A percentile compares a stretch with the other conserved stretches of the same genome.
Evolutionary conservation across 2,888 invertebrate species (phyloP).

Genomic region (Scrobipalpa atriplicella): DNA sequence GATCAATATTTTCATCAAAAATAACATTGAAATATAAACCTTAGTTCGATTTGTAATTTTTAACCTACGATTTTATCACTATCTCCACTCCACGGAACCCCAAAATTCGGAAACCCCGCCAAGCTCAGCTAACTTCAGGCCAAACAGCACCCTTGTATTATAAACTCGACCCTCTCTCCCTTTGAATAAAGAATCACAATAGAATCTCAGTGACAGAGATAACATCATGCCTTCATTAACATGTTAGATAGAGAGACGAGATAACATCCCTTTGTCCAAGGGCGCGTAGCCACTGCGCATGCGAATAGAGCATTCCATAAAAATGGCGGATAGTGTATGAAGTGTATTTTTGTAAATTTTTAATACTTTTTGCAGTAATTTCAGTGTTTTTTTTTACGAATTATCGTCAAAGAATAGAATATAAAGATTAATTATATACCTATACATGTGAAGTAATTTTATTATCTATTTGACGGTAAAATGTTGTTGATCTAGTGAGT

Average conservation of each 20-base stretch:
- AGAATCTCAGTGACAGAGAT: slow-evolving; percentile 47
- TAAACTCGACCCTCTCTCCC: slow-evolving; percentile 62
- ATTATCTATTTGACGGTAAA: background rate
- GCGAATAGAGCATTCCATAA: slow-evolving; percentile 63
- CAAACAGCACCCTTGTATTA: slow-evolving; percentile 46
- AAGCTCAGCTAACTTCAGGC: slow-evolving; percentile 19
- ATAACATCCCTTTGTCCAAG: slow-evolving; percentile 60
- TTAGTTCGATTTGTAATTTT: no score
- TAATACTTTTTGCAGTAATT: background rate
- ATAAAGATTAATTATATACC: background rate
- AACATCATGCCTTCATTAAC: slow-evolving; percentile 28
- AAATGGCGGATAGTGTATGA: slow-evolving; percentile 72
- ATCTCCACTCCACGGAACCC: slow-evolving; percentile 26
- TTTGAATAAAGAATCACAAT: slow-evolving; percentile 67
- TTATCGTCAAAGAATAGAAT: background rate
- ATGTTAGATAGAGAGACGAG: slow-evolving; percentile 47
- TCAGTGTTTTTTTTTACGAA: background rate
- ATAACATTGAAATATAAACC: no score
- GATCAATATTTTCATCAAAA: no score
- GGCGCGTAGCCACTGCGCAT: slow-evolving; percentile 60
- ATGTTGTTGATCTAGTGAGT: no score
- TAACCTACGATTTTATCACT: no score
- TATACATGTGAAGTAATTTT: background rate
- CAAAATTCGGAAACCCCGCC: background rate
- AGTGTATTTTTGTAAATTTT: slow-evolving; percentile 43